Evolutionary conservation across 2,797 vertebrate genomes (phyloP), one percentile per base, ranked within the genome.

Genomic region (Sparus aurata): DNA sequence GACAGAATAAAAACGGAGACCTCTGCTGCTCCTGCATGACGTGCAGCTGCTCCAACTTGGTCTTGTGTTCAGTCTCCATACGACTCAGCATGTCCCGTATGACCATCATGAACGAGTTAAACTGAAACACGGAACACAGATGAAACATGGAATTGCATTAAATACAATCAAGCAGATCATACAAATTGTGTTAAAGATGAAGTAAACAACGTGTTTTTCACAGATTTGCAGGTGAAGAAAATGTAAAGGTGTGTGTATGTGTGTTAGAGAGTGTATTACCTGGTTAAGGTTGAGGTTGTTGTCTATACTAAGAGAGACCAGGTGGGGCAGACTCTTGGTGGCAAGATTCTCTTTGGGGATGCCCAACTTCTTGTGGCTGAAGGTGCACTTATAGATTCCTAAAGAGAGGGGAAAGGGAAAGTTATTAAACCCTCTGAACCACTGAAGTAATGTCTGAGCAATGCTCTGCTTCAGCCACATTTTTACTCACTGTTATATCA

Each of bases 371-470:
- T 99, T 99, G 91, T 99, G 98, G 84, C 95, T 96, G 92, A 99
- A 99, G 43, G 98, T 99, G 90, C 98, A 99, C 89, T 99, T 99
- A 88, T 99, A 99, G 93, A 99, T 99, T 78, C 98, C 98, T 99
- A 34, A 23, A 88, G 62, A 1, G 74, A 82, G 79, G 0, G 72
- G 15, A 27, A 27, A 17, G 6, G 13, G 9, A 10, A 65, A 41
- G 27, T 63, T 45, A 25, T 38, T 6, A 9, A 38, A 10, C 10
- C 38, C 9, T 38, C 38, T 11, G 10, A 38, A 38, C 7, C 34
- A 8, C 34, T 38, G 38, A 0, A 2, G 38, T 38, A 10, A 38
- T 38, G 38, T 38, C 34, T 38, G 34, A 10, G 34, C 34, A 38
- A 38, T 38, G 38, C 34, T 38, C 34, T 38, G 34, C 34, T 9